phyloP scores from a whole-genome alignment of 2,797 vertebrate genomes.

The Diplodus puntazzo region DNA sequence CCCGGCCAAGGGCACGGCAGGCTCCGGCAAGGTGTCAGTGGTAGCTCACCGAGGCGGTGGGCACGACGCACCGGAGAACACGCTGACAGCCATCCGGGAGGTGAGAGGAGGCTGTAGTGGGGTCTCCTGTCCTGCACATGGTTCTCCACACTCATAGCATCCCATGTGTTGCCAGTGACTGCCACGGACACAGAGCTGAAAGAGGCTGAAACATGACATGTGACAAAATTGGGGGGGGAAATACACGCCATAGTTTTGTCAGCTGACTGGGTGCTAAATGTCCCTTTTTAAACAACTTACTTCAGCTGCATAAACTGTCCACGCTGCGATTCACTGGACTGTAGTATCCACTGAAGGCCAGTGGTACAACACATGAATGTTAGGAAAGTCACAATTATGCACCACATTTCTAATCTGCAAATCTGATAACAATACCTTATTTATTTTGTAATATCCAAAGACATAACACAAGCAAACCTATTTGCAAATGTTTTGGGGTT shows the following conservation, averaged over 20 bases:
- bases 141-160: background rate
- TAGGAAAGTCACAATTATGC: background rate
- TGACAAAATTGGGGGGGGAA: no score
- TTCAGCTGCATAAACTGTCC: background rate
- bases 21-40: constrained; percentile 72
- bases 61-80: constrained; percentile 97
- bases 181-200: background rate
- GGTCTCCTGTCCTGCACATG: background rate
- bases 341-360: background rate
- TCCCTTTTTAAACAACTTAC: background rate
- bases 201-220: background rate
- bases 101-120: constrained; percentile 72
- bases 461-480: no score
- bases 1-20: constrained; percentile 67
- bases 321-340: background rate
- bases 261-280: background rate
- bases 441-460: no score
- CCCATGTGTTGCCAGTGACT: background rate
- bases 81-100: constrained; percentile 91
- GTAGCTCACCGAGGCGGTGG: constrained; percentile 93
- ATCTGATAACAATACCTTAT: background rate
- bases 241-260: background rate
- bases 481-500: no score
- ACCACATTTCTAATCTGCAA: background rate
- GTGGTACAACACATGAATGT: background rate